Conservation (phyloP, 1,140 invertebrate species). For the Bilobella aurantiaca region DNA sequence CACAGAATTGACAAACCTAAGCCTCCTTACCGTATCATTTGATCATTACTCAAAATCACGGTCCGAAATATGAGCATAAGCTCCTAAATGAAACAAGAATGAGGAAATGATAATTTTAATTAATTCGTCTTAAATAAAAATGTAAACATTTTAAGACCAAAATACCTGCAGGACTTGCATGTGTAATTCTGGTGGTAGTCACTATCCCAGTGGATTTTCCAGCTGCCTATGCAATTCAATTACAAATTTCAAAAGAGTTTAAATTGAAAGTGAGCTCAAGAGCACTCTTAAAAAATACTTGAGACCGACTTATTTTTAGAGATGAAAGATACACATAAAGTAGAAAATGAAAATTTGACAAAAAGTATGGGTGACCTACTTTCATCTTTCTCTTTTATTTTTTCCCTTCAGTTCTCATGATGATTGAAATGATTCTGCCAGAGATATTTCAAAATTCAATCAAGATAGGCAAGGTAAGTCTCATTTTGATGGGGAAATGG, state of each 20-base stretch:
- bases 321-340: no score
- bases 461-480: neutral
- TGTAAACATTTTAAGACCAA: constrained; percentile 13
- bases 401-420: no score
- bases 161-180: constrained; percentile 38
- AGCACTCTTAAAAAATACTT: no score
- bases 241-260: no score
- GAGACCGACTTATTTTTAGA: no score
- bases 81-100: neutral
- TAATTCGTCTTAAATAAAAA: neutral
- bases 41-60: constrained; percentile 28
- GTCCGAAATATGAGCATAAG: constrained; percentile 40
- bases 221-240: constrained; percentile 29
- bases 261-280: no score
- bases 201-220: constrained; percentile 45
- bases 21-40: constrained; percentile 11
- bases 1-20: neutral
- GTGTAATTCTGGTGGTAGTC: constrained; percentile 44
- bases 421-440: neutral
- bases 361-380: no score
- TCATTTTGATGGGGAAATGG: neutral
- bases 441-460: neutral
- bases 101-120: neutral
- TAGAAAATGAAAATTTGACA: no score
- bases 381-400: no score